Evolutionary conservation across 2,113 vertebrate species (phyloP).

Genomic region (Clarias gariepinus): DNA sequence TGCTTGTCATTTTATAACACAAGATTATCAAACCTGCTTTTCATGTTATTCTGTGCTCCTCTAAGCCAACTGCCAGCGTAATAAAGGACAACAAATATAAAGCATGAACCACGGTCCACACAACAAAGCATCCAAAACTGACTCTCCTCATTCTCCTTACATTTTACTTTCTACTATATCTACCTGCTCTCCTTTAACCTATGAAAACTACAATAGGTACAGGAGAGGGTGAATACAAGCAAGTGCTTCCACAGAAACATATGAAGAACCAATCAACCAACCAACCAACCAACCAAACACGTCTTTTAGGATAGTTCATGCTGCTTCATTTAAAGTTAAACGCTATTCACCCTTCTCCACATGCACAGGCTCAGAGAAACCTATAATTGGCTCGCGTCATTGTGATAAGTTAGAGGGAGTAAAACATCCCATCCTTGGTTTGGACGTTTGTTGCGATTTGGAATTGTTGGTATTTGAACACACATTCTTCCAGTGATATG

Average conservation of each 20-base stretch:
- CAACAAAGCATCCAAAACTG: background rate
- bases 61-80: background rate
- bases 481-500: background rate
- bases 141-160: background rate
- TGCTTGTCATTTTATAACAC: background rate
- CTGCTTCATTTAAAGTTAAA: background rate
- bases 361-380: background rate
- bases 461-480: background rate
- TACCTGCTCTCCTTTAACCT: no score
- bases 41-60: background rate
- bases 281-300: background rate
- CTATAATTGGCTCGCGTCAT: background rate
- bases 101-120: background rate
- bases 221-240: background rate
- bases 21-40: constrained; percentile 18
- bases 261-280: background rate
- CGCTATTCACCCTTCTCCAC: background rate
- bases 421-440: background rate
- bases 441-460: background rate
- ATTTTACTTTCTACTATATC: constrained; percentile 31
- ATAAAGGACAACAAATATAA: background rate
- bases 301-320: background rate
- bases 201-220: background rate
- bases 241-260: background rate
- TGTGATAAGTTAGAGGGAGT: background rate